Evolutionary conservation across 1,140 invertebrate genomes (phyloP).

Genomic region (Orius insidiosus): DNA sequence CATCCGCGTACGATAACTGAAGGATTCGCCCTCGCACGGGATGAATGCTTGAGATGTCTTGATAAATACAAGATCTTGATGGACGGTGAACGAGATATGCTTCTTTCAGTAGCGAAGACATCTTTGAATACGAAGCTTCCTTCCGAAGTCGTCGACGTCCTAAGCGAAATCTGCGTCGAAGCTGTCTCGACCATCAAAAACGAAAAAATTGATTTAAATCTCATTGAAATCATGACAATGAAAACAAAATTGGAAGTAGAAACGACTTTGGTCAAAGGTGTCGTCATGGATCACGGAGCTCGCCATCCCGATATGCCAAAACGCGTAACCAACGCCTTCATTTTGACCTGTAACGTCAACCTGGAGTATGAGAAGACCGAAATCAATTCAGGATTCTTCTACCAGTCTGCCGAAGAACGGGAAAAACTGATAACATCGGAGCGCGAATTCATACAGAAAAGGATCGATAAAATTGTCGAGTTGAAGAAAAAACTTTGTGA

Average conservation of each 20-base stretch:
- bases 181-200: constrained; percentile 21
- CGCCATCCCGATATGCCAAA: constrained; percentile 99
- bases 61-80: constrained; percentile 74
- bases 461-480: constrained; percentile 89
- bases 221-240: constrained; percentile 99
- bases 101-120: constrained; percentile 75
- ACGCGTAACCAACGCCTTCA: constrained; percentile 78
- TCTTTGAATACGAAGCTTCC: constrained; percentile 89
- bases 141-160: constrained; percentile 65
- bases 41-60: constrained; percentile 72
- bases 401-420: constrained; percentile 91
- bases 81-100: constrained; percentile 51
- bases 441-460: constrained; percentile 88
- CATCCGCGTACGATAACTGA: constrained; percentile 92
- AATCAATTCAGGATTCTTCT: constrained; percentile 98
- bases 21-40: constrained; percentile 82
- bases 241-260: constrained; percentile 91
- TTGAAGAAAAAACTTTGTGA: constrained; percentile 89
- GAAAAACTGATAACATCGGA: constrained; percentile 91
- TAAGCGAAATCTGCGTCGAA: constrained; percentile 47
- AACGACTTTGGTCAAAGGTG: constrained; percentile 68
- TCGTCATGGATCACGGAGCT: constrained; percentile 94
- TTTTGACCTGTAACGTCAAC: constrained; percentile 95
- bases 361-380: constrained; percentile 98
- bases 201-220: constrained; percentile 64